These are phyloP conservation scores for Aphis gossypii DNA, from an alignment of 1,140 invertebrate species.

Conservation along the genomic window DNA sequence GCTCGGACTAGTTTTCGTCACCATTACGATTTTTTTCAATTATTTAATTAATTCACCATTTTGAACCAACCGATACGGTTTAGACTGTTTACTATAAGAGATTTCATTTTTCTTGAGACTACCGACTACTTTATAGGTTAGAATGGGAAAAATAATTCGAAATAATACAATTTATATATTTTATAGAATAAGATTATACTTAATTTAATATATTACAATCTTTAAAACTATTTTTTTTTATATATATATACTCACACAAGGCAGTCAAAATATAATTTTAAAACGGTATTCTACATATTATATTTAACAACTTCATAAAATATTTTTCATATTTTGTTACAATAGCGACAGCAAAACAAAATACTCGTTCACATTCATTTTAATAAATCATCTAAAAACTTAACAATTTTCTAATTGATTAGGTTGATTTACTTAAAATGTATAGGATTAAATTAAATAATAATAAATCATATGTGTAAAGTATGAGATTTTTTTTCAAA, in stretches of 20 bases:
- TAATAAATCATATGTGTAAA: not conserved
- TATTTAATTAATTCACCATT: not conserved
- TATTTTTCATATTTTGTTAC: not conserved
- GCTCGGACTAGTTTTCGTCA: not conserved
- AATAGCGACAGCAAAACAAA: not conserved
- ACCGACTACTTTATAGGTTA: not conserved
- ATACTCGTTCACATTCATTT: not conserved
- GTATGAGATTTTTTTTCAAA: conserved; percentile 1
- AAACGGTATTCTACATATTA: not conserved
- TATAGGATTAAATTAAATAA: conserved; percentile 16
- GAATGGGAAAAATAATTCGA: not conserved
- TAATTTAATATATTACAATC: not conserved
- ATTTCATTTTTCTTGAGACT: not conserved
- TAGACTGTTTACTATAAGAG: not conserved
- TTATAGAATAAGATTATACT: not conserved
- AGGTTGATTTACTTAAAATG: not conserved
- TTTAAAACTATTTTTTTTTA: not conserved
- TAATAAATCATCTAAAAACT: conserved; percentile 13
- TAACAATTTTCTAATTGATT: conserved; percentile 30
- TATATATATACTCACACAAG: not conserved
- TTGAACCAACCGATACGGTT: too few relatives aligned
- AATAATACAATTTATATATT: not conserved
- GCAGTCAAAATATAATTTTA: not conserved
- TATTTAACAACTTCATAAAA: not conserved
- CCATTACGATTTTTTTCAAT: not conserved